Conservation (phyloP, 1,140 invertebrate species). For the Coboldia fuscipes region DNA sequence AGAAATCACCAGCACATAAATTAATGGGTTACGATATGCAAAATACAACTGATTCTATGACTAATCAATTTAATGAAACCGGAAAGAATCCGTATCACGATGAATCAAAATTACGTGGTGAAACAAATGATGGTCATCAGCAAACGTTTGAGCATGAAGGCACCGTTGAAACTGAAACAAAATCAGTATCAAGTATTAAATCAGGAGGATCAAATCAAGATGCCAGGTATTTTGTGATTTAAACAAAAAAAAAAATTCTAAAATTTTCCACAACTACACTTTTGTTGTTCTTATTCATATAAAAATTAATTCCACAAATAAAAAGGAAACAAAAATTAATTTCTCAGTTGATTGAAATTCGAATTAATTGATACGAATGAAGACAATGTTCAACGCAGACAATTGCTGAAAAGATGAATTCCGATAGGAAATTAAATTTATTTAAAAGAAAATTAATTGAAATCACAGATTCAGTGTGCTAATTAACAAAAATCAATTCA, state of each 20-base stretch:
- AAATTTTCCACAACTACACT: neutral
- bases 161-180: conserved; percentile 56
- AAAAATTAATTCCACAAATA: too few species aligned
- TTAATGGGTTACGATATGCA: neutral
- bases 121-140: conserved; percentile 7
- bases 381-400: too few species aligned
- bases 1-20: neutral
- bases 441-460: too few species aligned
- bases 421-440: too few species aligned
- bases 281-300: conserved; percentile 3
- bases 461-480: too few species aligned
- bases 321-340: too few species aligned
- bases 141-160: conserved; percentile 49
- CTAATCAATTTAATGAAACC: conserved; percentile 1
- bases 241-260: neutral
- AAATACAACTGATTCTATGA: neutral
- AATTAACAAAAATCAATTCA: too few species aligned
- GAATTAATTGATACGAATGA: too few species aligned
- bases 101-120: conserved; percentile 15
- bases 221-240: conserved; percentile 32
- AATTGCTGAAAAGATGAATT: too few species aligned
- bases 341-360: too few species aligned
- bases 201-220: conserved; percentile 42
- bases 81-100: conserved; percentile 4
- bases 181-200: conserved; percentile 37